A percentile compares a stretch with the other conserved stretches of the same genome.
Evolutionary conservation across 2,888 invertebrate species (phyloP).

Genomic region (Andrena bicolor): DNA sequence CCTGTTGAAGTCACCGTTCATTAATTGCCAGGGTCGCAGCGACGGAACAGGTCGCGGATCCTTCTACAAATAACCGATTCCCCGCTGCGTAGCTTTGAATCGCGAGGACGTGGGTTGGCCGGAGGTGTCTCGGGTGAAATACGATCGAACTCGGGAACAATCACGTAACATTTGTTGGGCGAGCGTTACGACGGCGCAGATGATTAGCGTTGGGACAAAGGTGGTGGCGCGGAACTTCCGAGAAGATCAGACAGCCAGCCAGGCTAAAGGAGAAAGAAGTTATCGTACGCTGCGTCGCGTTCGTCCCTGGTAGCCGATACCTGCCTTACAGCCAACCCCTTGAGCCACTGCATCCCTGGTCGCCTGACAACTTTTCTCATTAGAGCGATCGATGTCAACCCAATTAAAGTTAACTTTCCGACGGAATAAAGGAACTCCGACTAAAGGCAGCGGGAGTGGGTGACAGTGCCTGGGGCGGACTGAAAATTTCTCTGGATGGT

Average conservation of each 20-base stretch:
- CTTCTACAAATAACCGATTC: background rate
- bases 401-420: slow-evolving; percentile 80
- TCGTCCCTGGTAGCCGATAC: slow-evolving; percentile 62
- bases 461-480: slow-evolving; percentile 25
- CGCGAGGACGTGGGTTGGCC: background rate
- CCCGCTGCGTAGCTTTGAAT: background rate
- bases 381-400: slow-evolving; percentile 81
- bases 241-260: slow-evolving; percentile 26
- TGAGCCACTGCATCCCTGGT: slow-evolving; percentile 5
- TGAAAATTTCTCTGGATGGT: slow-evolving; percentile 50
- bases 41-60: background rate
- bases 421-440: slow-evolving; percentile 61
- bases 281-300: slow-evolving; percentile 44
- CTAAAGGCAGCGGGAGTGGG: slow-evolving; percentile 17
- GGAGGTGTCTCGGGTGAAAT: background rate
- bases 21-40: background rate
- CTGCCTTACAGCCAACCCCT: background rate
- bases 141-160: background rate
- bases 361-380: slow-evolving; percentile 81
- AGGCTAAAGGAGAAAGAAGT: slow-evolving; percentile 43
- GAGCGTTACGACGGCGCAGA: slow-evolving; percentile 1
- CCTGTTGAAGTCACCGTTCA: background rate
- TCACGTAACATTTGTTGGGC: background rate
- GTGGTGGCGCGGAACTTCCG: background rate
- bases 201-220: background rate